Evolutionary conservation across 2,797 vertebrate species (phyloP), one percentile per base, ranked within the genome.

Genomic region (Helarctos malayanus): DNA sequence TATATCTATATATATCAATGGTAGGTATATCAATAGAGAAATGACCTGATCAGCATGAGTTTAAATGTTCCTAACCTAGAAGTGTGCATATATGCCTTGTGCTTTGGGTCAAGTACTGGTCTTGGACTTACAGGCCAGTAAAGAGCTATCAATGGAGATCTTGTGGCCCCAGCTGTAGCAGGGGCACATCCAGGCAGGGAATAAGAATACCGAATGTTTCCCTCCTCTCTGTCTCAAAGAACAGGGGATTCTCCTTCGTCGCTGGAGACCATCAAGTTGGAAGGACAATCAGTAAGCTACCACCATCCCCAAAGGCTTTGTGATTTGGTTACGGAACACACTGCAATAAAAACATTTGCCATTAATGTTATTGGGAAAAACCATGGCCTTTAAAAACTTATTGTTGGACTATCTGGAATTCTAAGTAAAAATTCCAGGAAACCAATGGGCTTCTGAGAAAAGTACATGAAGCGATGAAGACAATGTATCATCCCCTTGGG

Each of bases 341-440:
- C 38, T 8, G 61, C 12, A 52, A 56, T n/a, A 3, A 78, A 63
- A 83, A 18, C 49, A 23, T 1, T 38, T 3, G 23, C 73, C 73
- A 59, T 41, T 71, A 7, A 23, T 23, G 7, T 59, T 7, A 52
- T 35, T 25, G 35, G 52, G 25, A 41, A 80, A 94, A 87, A 63
- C 45, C 54, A 16, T 0, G 3, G 65, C 14, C 52, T 41, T 80
- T 79, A 49, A 29, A 56, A 78, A 49, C 15, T 47, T 38, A 87
- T 56, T 61, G 5, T 32, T 85, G 65, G 54, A 25, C 49, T 75
- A 47, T 11, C 76, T 45, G 47, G 32, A 80, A 96, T 92, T 80
- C 89, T 57, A 76, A 89, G 71, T 7, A 54, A 97, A 95, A 95
- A 65, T 92, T 94, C 90, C 96, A 97, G 89, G 90, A 96, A 96